Evolutionary conservation across 1,140 invertebrate species (phyloP), one percentile per base, ranked within the genome.

Genomic region (Homarus americanus): DNA sequence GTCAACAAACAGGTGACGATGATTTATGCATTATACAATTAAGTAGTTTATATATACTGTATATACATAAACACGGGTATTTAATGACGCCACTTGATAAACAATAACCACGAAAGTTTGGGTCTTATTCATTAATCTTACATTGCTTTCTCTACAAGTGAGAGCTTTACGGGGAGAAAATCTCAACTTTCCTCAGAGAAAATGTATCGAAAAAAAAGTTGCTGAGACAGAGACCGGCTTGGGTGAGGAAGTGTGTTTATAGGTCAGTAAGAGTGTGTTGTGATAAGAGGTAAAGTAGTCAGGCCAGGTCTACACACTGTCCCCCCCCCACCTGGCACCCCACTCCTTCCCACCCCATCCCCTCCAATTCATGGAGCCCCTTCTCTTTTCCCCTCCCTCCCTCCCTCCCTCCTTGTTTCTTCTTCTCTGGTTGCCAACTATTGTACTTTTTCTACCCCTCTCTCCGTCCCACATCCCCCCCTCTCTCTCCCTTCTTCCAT

Each of bases 371-470:
- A 2, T 3, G 17, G 28, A 7, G 36, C 12, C 4, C 34, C 73
- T 36, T 76, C 73, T 15, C 73, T 76, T 76, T 34, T 10, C 38
- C 3, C 73, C 76, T 78, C 76, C 76, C 24, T 75, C 72, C 72
- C 72, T 75, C 72, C 72, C 72, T 75, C 24, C 15, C 10, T 34
- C 32, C 72, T 34, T 28, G n/a, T 32, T 38, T n/a, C n/a, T n/a
- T n/a, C n/a, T n/a, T n/a, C n/a, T n/a, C n/a, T n/a, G n/a, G n/a
- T n/a, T n/a, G n/a, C n/a, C n/a, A n/a, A n/a, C n/a, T n/a, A n/a
- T n/a, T n/a, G n/a, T n/a, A n/a, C n/a, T n/a, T n/a, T n/a, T n/a
- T n/a, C n/a, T n/a, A n/a, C n/a, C n/a, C n/a, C n/a, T n/a, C n/a
- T n/a, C n/a, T n/a, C n/a, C n/a, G n/a, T n/a, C n/a, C n/a, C n/a